Evolutionary conservation across 2,888 invertebrate genomes (phyloP).

Genomic region (Dendrolimus pini): DNA sequence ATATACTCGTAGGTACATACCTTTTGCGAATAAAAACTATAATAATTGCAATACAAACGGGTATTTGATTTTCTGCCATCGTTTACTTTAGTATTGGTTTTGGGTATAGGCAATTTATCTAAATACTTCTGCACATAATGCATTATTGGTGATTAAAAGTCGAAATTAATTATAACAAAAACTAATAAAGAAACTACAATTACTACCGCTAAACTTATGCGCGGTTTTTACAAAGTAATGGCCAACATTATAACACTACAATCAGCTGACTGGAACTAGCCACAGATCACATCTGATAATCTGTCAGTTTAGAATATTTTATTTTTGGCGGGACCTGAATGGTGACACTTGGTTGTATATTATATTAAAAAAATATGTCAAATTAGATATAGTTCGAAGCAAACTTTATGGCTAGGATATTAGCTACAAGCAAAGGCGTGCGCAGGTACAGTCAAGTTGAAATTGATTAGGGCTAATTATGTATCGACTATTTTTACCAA

Average conservation of each 20-base stretch:
- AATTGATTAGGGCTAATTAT: too few relatives aligned
- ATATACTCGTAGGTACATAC: constrained; percentile 49
- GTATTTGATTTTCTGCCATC: constrained; percentile 63
- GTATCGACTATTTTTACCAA: too few relatives aligned
- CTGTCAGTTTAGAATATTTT: too few relatives aligned
- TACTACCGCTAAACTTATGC: constrained; percentile 33
- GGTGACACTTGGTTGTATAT: too few relatives aligned
- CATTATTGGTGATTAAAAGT: constrained; percentile 36
- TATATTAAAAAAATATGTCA: too few relatives aligned
- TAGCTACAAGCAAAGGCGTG: too few relatives aligned
- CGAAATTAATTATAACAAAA: constrained; percentile 13
- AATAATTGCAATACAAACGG: constrained; percentile 81
- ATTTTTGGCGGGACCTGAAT: too few relatives aligned
- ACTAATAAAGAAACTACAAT: constrained; percentile 20
- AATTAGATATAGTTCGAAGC: too few relatives aligned
- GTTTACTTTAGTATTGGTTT: constrained; percentile 31
- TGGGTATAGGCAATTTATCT: constrained; percentile 46
- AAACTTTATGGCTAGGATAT: too few relatives aligned
- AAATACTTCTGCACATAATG: constrained; percentile 65
- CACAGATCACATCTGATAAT: too few relatives aligned
- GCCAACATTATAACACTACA: constrained; percentile 50
- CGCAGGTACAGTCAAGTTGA: too few relatives aligned
- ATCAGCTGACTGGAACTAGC: constrained; percentile 55
- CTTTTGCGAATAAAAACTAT: constrained; percentile 86
- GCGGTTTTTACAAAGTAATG: constrained; percentile 36